A percentile compares a stretch with the other conserved stretches of the same genome.
These are phyloP conservation scores for Drepana falcataria DNA, from an alignment of 2,888 invertebrate species.

Conservation along the genomic window DNA sequence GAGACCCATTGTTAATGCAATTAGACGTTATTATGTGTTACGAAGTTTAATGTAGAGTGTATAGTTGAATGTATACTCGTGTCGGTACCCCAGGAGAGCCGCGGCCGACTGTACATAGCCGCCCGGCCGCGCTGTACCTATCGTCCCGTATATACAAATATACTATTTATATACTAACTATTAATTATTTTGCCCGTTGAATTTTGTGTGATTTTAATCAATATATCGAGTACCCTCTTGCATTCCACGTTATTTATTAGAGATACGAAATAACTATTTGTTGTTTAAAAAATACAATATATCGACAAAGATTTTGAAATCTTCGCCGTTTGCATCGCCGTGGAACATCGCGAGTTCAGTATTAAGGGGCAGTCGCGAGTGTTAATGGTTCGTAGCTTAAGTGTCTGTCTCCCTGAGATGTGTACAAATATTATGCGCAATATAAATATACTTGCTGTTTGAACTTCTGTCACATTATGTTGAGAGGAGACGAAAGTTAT, in stretches of 20 bases:
- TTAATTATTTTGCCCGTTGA: slow-evolving; percentile 46
- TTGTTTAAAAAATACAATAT: slow-evolving; percentile 18
- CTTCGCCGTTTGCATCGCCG: slow-evolving; percentile 31
- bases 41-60: slow-evolving; percentile 36
- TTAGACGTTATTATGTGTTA: slow-evolving; percentile 40
- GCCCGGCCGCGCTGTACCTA: slow-evolving; percentile 46
- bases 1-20: slow-evolving; percentile 26
- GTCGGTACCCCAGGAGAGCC: slow-evolving; percentile 19
- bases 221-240: slow-evolving; percentile 53
- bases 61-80: slow-evolving; percentile 43
- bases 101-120: slow-evolving; percentile 32
- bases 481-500: slow-evolving; percentile 58
- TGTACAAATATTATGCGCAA: slow-evolving; percentile 45
- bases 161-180: slow-evolving; percentile 53
- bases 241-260: slow-evolving; percentile 69
- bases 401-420: slow-evolving; percentile 22
- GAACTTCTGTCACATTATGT: slow-evolving; percentile 55
- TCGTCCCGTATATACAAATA: slow-evolving; percentile 31
- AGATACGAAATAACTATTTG: slow-evolving; percentile 27
- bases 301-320: slow-evolving; percentile 17
- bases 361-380: slow-evolving; percentile 27
- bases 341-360: slow-evolving; percentile 38
- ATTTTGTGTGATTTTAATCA: slow-evolving; percentile 42
- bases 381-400: slow-evolving; percentile 12
- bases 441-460: slow-evolving; percentile 54